These are phyloP conservation scores for Gonocerus acuteangulatus DNA, from an alignment of 2,888 invertebrate species.

Conservation along the genomic window DNA sequence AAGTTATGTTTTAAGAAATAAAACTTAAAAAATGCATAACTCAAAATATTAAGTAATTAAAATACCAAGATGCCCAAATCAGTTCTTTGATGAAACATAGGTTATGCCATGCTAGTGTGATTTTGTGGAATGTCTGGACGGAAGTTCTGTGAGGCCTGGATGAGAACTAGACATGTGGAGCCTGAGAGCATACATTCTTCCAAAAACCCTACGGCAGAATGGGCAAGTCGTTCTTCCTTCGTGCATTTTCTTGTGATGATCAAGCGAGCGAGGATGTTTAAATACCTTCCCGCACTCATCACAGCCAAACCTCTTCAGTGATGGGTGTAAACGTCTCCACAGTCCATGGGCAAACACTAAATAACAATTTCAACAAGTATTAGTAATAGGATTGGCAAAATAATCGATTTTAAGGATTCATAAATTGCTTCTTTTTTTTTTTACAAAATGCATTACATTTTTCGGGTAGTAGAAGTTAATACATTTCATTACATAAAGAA, in stretches of 20 bases:
- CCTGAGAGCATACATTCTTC: constrained; percentile 34
- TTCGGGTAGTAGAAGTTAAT: too few relatives aligned
- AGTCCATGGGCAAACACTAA: constrained; percentile 34
- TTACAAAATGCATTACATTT: not conserved
- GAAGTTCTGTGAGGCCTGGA: constrained; percentile 31
- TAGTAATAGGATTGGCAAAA: not conserved
- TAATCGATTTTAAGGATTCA: not conserved
- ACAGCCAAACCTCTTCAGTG: constrained; percentile 33
- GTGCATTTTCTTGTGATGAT: constrained; percentile 36
- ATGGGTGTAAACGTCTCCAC: constrained; percentile 34
- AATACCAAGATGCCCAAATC: too few relatives aligned
- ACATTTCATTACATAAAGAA: too few relatives aligned
- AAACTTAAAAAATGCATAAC: too few relatives aligned
- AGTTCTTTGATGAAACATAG: too few relatives aligned
- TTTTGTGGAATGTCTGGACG: constrained; percentile 31
- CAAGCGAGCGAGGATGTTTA: constrained; percentile 35
- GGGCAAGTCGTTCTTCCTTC: constrained; percentile 36
- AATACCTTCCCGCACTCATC: constrained; percentile 36
- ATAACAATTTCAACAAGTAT: constrained; percentile 5
- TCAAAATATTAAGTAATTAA: not conserved
- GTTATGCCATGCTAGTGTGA: not conserved
- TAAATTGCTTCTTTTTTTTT: not conserved
- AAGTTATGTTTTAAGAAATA: too few relatives aligned
- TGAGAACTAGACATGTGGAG: constrained; percentile 35
- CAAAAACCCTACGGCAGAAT: constrained; percentile 33